phyloP scores from a whole-genome alignment of 2,888 invertebrate genomes.

The Parelbella ahira region DNA sequence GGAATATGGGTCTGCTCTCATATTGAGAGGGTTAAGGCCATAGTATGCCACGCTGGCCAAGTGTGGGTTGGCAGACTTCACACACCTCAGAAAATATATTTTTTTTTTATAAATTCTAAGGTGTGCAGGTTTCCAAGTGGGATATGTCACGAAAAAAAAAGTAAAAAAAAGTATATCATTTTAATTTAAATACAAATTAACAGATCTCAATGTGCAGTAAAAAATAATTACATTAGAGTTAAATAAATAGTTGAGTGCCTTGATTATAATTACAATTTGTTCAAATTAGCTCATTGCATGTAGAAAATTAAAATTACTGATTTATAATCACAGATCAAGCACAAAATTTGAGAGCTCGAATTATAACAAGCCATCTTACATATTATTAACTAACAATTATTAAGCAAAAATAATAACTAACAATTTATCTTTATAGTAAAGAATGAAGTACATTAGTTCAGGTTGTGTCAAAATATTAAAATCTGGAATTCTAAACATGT shows the following conservation, averaged over 20 bases:
- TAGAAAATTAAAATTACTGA: constrained; percentile 56
- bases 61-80: too few relatives aligned
- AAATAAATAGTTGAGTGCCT: constrained; percentile 76
- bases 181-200: constrained; percentile 70
- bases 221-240: constrained; percentile 66
- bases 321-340: constrained; percentile 73
- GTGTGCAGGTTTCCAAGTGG: too few relatives aligned
- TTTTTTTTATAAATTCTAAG: too few relatives aligned
- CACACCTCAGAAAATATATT: too few relatives aligned
- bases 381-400: constrained; percentile 24
- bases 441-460: constrained; percentile 21
- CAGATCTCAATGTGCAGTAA: constrained; percentile 78
- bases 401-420: constrained; percentile 23
- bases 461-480: constrained; percentile 13
- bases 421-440: constrained; percentile 14
- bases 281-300: constrained; percentile 63
- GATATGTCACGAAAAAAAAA: background rate
- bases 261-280: constrained; percentile 59
- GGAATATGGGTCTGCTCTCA: too few relatives aligned
- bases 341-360: constrained; percentile 65
- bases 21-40: too few relatives aligned
- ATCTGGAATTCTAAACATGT: constrained; percentile 10
- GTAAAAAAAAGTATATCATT: constrained; percentile 55
- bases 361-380: constrained; percentile 27
- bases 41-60: too few relatives aligned